Conservation (phyloP, 2,113 vertebrate species). For the Origma solitaria region DNA sequence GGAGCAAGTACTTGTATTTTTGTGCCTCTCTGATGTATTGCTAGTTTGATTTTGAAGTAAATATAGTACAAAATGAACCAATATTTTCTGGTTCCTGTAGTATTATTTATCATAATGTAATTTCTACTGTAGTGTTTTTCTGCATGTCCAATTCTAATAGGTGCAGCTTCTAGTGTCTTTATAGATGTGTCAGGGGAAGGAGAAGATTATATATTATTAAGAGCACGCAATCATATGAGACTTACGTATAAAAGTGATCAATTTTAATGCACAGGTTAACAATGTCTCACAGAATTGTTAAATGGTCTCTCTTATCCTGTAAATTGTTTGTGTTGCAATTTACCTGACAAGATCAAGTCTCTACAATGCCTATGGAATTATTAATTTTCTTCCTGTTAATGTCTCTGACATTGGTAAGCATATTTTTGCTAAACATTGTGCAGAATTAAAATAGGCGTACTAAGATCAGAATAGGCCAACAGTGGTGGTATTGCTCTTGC, state of each 20-base stretch:
- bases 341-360: not conserved
- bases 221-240: not conserved
- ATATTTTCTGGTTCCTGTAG: not conserved
- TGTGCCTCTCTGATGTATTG: not conserved
- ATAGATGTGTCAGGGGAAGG: not conserved
- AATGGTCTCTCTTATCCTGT: not conserved
- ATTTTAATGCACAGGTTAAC: not conserved
- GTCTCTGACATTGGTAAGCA: not conserved
- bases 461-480: not conserved
- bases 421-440: not conserved
- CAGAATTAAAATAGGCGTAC: not conserved
- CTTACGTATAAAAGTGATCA: not conserved
- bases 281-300: not conserved
- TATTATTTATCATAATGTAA: not conserved
- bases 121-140: not conserved
- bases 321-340: not conserved
- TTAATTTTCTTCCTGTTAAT: not conserved
- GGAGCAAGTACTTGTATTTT: not conserved
- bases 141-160: not conserved
- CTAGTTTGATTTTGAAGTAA: not conserved
- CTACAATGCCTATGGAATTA: not conserved
- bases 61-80: not conserved
- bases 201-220: not conserved
- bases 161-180: not conserved
- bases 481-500: fast-evolving